phyloP scores from a whole-genome alignment of 2,113 vertebrate genomes.

The Andinoacara biseriatus region DNA sequence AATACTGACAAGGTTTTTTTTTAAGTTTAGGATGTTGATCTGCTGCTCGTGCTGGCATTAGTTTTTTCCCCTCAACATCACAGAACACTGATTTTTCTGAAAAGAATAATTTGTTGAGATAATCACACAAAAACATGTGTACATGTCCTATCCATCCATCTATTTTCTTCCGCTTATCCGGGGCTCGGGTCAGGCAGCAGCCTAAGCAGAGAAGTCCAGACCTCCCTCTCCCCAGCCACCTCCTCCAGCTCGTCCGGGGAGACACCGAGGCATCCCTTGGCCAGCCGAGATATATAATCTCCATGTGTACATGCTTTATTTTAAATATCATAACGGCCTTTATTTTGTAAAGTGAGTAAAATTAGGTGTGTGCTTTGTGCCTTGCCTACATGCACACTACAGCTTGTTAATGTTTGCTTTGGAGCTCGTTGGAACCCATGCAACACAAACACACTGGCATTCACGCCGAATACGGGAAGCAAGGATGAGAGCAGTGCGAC shows the following conservation, averaged over 20 bases:
- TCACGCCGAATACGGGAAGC: not conserved
- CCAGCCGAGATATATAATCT: too few relatives aligned
- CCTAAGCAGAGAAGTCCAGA: too few relatives aligned
- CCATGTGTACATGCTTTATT: not conserved
- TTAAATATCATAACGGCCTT: not conserved
- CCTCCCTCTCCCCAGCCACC: too few relatives aligned
- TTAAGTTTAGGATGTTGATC: constrained; percentile 21
- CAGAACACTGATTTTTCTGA: not conserved
- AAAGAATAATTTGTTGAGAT: too few relatives aligned
- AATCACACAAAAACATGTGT: not conserved
- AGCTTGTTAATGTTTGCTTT: constrained; percentile 2
- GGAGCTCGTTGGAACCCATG: too few relatives aligned
- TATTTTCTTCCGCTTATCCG: too few relatives aligned
- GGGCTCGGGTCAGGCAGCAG: too few relatives aligned
- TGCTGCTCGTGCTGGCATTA: constrained; percentile 11
- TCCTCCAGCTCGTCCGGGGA: too few relatives aligned
- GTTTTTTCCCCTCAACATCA: not conserved
- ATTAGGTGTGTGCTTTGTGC: not conserved
- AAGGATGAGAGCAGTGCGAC: not conserved
- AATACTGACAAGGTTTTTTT: constrained; percentile 28
- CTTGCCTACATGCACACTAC: not conserved
- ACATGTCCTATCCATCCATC: not conserved
- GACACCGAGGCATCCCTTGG: too few relatives aligned
- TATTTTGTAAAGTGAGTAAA: not conserved
- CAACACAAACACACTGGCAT: not conserved